Evolutionary conservation across 2,797 vertebrate species (phyloP), one percentile per base, ranked within the genome.

Genomic region (Coregonus sp.): DNA sequence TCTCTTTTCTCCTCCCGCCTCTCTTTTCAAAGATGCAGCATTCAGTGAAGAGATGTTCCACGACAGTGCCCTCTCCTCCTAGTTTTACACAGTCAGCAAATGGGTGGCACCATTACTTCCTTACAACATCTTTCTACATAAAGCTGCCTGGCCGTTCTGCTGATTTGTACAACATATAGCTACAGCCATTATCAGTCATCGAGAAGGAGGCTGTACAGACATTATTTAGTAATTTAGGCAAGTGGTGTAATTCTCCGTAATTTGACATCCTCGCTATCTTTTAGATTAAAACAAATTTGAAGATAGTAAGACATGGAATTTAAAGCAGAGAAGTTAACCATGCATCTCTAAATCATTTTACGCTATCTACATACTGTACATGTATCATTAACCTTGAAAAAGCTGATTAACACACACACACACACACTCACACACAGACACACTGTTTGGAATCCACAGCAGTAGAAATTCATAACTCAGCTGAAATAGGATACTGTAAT

Each of bases 371-470:
- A 88, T 47, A 47, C 72, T 81, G 77, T 71, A 71, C 81, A 78
- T 87, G 84, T 86, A 79, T 86, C 86, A 88, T 90, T 91, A 92
- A 91, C 89, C 87, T 91, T 92, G 87, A 87, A 86, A 47, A 77
- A 47, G 40, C 40, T 47, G 9, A 47, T 9, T 47, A 47, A 47
- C 40, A 3, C 2, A 47, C 40, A 3, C 40, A 11, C 84, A 74
- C 83, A 85, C 88, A 88, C 35, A 37, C 5, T 0, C 35, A 37
- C 35, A 1, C 35, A 40, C 40, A 47, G 9, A 47, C 85, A 11
- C 83, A 74, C 79, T 78, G 9, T 89, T 87, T 75, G 56, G 68
- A 83, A 82, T 78, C 80, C 63, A 47, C 40, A 47, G 66, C 67
- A 1, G 78, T 81, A 84, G 40, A 84, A 82, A 86, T 84, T 84